Conservation (phyloP, 2,113 vertebrate genomes). For the Pyxicephalus adspersus region DNA sequence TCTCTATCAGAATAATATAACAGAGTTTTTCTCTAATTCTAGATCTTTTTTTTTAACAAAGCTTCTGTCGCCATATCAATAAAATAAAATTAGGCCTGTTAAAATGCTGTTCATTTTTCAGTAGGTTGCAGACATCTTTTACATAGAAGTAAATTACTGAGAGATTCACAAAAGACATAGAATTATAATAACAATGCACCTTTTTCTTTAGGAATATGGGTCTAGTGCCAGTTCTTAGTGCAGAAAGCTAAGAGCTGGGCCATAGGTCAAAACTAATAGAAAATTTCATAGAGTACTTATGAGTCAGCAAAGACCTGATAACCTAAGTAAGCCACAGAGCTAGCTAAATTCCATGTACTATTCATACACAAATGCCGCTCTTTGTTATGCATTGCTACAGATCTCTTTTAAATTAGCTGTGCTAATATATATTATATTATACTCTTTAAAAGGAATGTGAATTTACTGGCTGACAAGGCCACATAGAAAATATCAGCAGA, state of each 20-base stretch:
- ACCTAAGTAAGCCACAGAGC: conserved; percentile 14
- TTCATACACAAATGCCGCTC: conserved; percentile 2
- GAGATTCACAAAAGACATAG: not conserved
- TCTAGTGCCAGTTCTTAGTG: conserved; percentile 2
- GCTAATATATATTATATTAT: not conserved
- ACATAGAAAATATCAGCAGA: no score
- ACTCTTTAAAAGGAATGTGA: not conserved
- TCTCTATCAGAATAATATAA: no score
- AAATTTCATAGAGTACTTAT: conserved; percentile 19
- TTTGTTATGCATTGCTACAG: conserved; percentile 7
- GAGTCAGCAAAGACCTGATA: conserved; percentile 25
- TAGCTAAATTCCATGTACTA: not conserved
- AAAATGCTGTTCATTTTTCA: not conserved
- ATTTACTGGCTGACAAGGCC: not conserved
- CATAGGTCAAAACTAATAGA: conserved; percentile 36
- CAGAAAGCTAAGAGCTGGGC: conserved; percentile 7
- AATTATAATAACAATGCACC: conserved; percentile 8
- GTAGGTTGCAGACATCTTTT: not conserved
- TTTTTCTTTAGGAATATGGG: conserved; percentile 2
- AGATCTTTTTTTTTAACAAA: not conserved
- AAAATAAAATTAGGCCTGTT: not conserved
- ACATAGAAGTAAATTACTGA: not conserved
- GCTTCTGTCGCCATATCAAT: not conserved
- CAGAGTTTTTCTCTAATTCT: no score
- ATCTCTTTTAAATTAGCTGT: not conserved